Evolutionary conservation across 2,797 vertebrate species (phyloP).

Genomic region (Poeciliopsis paucimaculata): DNA sequence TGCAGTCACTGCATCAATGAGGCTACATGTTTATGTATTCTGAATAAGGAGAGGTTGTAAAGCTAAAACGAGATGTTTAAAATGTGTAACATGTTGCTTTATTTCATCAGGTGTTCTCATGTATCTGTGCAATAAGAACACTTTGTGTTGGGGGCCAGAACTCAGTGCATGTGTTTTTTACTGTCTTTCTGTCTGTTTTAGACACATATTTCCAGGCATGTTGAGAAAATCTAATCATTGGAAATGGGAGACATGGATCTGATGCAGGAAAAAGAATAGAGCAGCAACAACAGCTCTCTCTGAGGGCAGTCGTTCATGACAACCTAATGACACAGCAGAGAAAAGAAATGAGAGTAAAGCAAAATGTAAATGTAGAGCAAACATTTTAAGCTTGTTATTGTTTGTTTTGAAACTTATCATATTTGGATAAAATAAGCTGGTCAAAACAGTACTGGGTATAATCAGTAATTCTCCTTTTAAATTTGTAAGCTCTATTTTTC

Average conservation of each 20-base stretch:
- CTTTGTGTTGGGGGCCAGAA: constrained; percentile 8
- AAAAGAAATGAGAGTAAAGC: constrained; percentile 4
- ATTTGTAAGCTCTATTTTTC: not conserved
- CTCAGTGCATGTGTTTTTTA: constrained; percentile 7
- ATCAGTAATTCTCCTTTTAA: not conserved
- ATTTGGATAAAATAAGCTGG: not conserved
- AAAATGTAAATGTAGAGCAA: not conserved
- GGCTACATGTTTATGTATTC: not conserved
- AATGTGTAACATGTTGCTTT: constrained; percentile 14
- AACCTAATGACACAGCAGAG: constrained; percentile 55
- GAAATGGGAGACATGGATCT: constrained; percentile 74
- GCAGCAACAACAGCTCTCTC: constrained; percentile 56
- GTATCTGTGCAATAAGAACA: constrained; percentile 12
- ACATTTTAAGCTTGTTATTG: constrained; percentile 1
- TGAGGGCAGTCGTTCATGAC: constrained; percentile 63
- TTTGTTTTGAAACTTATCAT: not conserved
- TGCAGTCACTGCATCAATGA: not conserved
- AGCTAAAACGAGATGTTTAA: not conserved
- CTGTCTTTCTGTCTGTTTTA: constrained; percentile 30
- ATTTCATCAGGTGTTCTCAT: constrained; percentile 35
- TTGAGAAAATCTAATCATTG: constrained; percentile 56
- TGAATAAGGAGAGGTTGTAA: not conserved
- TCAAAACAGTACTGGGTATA: not conserved
- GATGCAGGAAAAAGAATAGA: constrained; percentile 42
- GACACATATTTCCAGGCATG: constrained; percentile 35